phyloP scores from a whole-genome alignment of 2,113 vertebrate species.

The Pseudonaja textilis region DNA sequence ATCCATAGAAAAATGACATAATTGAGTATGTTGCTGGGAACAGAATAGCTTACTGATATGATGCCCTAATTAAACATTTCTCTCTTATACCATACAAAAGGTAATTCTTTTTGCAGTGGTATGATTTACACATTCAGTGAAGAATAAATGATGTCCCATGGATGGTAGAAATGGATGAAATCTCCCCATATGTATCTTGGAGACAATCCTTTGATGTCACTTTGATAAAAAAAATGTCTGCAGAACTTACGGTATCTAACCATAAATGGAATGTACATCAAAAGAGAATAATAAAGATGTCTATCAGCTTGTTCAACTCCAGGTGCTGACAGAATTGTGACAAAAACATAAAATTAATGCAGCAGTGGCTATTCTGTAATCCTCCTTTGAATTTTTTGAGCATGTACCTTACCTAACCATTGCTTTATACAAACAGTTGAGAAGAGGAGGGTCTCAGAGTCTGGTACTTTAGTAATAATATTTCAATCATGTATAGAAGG shows the following conservation, averaged over 20 bases:
- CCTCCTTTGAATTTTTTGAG: slow-evolving; percentile 37
- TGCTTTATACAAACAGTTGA: slow-evolving; percentile 45
- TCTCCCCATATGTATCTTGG: background rate
- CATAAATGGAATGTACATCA: background rate
- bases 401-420: slow-evolving; percentile 19
- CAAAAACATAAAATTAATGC: background rate
- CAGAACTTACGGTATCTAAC: background rate
- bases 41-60: background rate
- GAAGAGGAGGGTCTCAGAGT: slow-evolving; percentile 42
- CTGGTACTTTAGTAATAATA: slow-evolving; percentile 42
- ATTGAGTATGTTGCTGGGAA: background rate
- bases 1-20: background rate
- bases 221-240: background rate
- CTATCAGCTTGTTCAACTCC: slow-evolving; percentile 17
- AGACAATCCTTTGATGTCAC: background rate
- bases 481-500: slow-evolving; percentile 33
- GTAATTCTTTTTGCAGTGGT: background rate
- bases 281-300: background rate
- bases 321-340: slow-evolving; percentile 12
- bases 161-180: background rate
- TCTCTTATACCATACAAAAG: background rate
- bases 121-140: background rate
- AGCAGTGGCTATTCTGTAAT: slow-evolving; percentile 10
- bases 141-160: background rate
- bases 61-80: background rate